Evolutionary conservation across 2,113 vertebrate species (phyloP), one percentile per base, ranked within the genome.

Genomic region (Petromus typicus): DNA sequence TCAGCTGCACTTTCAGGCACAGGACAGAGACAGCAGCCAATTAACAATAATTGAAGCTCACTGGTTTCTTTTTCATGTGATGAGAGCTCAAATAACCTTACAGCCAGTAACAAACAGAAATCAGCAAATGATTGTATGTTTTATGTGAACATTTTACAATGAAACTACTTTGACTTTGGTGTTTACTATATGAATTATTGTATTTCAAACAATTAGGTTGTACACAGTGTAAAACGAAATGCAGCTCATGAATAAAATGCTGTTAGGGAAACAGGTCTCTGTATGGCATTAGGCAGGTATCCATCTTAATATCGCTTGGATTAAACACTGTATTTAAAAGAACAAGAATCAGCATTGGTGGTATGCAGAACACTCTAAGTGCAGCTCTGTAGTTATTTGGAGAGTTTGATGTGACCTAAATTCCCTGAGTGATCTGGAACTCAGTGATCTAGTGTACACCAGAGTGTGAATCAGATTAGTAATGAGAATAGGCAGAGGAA

Each of bases 201-300:
- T 61, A 75, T 92, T 80, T 87, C 40, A 43, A 79, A 69, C 30
- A 91, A 59, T 80, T n/a, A 91, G 84, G 1, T 85, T 81, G 13
- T 40, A 18, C 18, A 13, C 32, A 16, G 2, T 2, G 8, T 63
- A n/a, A 86, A 92, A 94, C 13, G n/a, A 87, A 86, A 78, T 48
- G n/a, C 3, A 71, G 30, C 2, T 25, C 5, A 56, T 66, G 54
- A 56, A 20, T 80, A 85, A 93, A 91, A 67, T 43, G 1, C 4
- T 54, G 1, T 63, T 67, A 43, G 32, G 79, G 37, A 86, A 73
- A 54, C 54, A 63, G 4, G 8, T 85, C 61, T 89, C 51, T 51
- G 16, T 61, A 40, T 75, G 75, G 14, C 64, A 22, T 6, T 75
- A 40, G 83, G 22, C 9, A 25, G 48, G 25, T n/a, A 20, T 67